Evolutionary conservation across 2,113 vertebrate genomes (phyloP).

Genomic region (Stercorarius parasiticus): DNA sequence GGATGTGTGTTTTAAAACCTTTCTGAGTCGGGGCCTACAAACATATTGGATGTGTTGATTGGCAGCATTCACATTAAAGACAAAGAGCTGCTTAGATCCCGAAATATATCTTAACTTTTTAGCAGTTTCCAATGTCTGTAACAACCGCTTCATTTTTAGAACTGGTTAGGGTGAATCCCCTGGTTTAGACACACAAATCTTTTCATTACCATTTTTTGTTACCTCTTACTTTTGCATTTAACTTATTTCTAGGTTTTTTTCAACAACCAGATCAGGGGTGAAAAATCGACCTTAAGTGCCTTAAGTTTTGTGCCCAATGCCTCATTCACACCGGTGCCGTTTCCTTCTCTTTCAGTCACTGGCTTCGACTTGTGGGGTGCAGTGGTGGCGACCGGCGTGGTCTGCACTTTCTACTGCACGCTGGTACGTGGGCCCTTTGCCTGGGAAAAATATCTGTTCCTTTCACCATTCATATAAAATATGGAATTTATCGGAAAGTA

Average conservation of each 20-base stretch:
- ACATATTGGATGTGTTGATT: background rate
- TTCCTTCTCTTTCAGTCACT: slow-evolving; percentile 78
- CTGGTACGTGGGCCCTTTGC: slow-evolving; percentile 74
- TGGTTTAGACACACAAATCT: background rate
- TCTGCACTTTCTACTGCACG: slow-evolving; percentile 92
- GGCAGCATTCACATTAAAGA: background rate
- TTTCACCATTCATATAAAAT: background rate
- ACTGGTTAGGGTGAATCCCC: background rate
- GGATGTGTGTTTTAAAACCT: background rate
- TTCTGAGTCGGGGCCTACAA: background rate
- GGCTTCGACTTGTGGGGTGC: slow-evolving; percentile 88
- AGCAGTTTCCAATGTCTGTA: background rate
- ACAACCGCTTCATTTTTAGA: background rate
- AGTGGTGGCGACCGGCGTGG: slow-evolving; percentile 84
- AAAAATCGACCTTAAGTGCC: background rate
- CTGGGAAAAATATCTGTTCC: background rate
- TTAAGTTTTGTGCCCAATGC: background rate
- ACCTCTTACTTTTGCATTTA: background rate
- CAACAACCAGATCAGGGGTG: background rate
- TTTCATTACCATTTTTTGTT: background rate
- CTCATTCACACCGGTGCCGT: background rate
- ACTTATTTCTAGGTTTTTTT: background rate
- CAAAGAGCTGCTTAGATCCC: background rate
- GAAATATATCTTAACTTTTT: background rate
- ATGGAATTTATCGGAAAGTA: background rate